Conservation (phyloP, 2,797 vertebrate genomes). For the Serranus cabrilla region DNA sequence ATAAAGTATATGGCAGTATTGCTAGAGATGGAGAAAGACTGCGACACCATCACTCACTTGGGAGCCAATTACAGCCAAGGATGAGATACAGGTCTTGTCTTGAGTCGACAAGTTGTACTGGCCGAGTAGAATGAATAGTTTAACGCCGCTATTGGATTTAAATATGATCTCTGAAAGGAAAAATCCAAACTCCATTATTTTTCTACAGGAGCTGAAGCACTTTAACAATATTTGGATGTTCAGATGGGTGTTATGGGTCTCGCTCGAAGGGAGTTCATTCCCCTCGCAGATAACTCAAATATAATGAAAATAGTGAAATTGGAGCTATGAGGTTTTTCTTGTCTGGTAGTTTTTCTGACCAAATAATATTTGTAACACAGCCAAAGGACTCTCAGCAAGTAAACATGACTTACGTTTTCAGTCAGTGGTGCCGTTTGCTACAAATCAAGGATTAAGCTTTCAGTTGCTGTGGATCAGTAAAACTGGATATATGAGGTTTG, state of each 20-base stretch:
- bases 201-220: background rate
- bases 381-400: background rate
- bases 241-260: constrained; percentile 1
- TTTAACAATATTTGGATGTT: constrained; percentile 10
- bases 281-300: constrained; percentile 25
- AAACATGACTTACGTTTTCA: background rate
- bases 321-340: constrained; percentile 7
- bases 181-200: background rate
- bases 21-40: constrained; percentile 33
- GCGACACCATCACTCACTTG: constrained; percentile 55
- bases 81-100: constrained; percentile 49
- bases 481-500: constrained; percentile 11
- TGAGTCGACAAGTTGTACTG: constrained; percentile 31
- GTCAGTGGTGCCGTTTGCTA: background rate
- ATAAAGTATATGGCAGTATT: constrained; percentile 49
- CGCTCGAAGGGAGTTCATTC: background rate
- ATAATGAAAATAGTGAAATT: constrained; percentile 20
- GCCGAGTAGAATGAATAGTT: constrained; percentile 25
- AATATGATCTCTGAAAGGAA: background rate
- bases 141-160: constrained; percentile 12
- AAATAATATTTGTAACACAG: background rate
- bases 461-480: constrained; percentile 6
- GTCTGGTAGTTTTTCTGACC: constrained; percentile 5
- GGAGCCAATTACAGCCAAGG: constrained; percentile 70
- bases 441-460: constrained; percentile 7